Conservation (phyloP, 2,888 invertebrate species). For the Caenorhabditis japonica region DNA sequence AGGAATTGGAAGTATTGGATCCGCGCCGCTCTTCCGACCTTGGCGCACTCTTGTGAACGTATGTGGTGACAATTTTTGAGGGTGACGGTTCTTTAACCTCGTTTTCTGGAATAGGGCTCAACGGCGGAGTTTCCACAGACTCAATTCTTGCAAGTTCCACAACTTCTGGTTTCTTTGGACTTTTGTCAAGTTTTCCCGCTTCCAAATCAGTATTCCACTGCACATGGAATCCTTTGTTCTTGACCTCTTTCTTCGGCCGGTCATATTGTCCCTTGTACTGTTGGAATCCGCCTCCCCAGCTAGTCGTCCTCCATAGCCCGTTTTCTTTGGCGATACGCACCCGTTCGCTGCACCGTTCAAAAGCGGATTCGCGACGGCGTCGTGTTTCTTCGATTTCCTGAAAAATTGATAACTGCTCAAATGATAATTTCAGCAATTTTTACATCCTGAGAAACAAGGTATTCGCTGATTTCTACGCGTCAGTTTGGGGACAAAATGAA, state of each 20-base stretch:
- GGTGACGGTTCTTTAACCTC: constrained; percentile 34
- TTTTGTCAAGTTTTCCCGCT: constrained; percentile 14
- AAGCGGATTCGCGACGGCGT: constrained; percentile 66
- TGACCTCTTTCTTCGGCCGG: constrained; percentile 60
- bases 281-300: constrained; percentile 74
- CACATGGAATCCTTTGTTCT: constrained; percentile 67
- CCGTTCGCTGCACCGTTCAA: constrained; percentile 69
- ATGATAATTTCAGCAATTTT: no score
- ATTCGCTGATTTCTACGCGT: no score
- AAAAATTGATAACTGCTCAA: constrained; percentile 8
- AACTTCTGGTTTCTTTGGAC: constrained; percentile 15
- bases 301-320: constrained; percentile 73
- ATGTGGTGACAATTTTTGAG: constrained; percentile 4
- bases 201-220: constrained; percentile 69
- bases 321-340: constrained; percentile 75
- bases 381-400: constrained; percentile 67
- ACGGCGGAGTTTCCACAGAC: constrained; percentile 32
- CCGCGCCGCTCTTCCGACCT: constrained; percentile 48
- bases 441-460: no score
- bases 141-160: constrained; percentile 43
- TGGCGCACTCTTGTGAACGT: constrained; percentile 20
- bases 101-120: constrained; percentile 50
- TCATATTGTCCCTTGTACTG: constrained; percentile 74
- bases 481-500: no score
- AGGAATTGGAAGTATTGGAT: constrained; percentile 21